Evolutionary conservation across 2,888 invertebrate species (phyloP).

Genomic region (Agriopis leucophaearia): DNA sequence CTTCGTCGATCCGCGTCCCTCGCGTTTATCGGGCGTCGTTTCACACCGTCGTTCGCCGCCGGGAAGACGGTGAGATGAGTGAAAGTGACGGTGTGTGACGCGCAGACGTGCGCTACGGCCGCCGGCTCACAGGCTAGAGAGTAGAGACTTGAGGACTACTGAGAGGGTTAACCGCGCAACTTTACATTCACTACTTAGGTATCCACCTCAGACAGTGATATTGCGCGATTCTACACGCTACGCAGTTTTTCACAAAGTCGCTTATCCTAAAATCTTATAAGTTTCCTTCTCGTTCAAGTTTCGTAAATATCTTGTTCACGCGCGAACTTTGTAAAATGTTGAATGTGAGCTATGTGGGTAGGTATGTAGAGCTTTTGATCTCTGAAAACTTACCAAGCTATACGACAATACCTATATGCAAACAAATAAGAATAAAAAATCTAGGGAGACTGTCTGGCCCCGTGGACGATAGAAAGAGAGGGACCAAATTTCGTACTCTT

Average conservation of each 20-base stretch:
- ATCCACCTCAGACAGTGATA: constrained; percentile 61
- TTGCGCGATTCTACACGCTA: constrained; percentile 61
- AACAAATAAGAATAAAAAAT: constrained; percentile 61
- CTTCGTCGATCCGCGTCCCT: constrained; percentile 68
- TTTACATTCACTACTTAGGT: constrained; percentile 65
- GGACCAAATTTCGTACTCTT: constrained; percentile 75
- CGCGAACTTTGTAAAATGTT: constrained; percentile 42
- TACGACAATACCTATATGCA: constrained; percentile 5
- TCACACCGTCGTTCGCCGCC: constrained; percentile 73
- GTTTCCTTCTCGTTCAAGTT: constrained; percentile 57
- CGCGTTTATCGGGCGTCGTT: constrained; percentile 78
- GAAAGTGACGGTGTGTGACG: constrained; percentile 64
- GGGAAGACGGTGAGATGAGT: constrained; percentile 68
- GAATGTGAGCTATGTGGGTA: neutral
- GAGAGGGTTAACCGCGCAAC: constrained; percentile 76
- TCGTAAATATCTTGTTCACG: constrained; percentile 55
- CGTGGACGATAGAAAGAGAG: constrained; percentile 71
- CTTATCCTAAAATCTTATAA: constrained; percentile 41
- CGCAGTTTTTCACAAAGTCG: constrained; percentile 52
- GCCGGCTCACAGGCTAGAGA: constrained; percentile 57
- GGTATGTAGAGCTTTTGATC: neutral
- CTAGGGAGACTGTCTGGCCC: constrained; percentile 58
- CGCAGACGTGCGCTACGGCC: constrained; percentile 62
- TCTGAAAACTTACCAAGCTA: neutral
- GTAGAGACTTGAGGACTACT: constrained; percentile 55